Base-by-base conservation (phyloP, 2,113 vertebrate species). In the Hassar affinis region DNA sequence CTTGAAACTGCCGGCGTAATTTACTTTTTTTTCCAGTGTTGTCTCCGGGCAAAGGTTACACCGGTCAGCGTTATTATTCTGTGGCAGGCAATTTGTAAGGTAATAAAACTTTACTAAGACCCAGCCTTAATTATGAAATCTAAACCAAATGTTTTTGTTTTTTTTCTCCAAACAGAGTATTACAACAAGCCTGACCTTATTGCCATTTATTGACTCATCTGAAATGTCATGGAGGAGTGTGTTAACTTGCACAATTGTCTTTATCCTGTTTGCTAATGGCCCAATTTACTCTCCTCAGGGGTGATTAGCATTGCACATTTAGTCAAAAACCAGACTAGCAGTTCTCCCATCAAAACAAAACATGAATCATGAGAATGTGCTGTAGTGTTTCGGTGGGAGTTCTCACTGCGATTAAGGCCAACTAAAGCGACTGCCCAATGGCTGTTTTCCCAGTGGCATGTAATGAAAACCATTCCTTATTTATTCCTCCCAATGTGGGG, bases 401-500 rank as follows among this genome's bases (percentile, higher is more conserved):
- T 90, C 91, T 89, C 89, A 85, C 88, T 87, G 86, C 88, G 91
- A 93, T 93, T 91, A 91, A 88, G 90, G 89, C 78, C 86, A 88
- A 89, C 59, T 90, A 84, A 87, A 93, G 90, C 88, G 56, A 83
- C 88, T 83, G 20, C 89, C 92, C 91, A 42, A 81, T 82, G 90
- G 91, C 87, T 88, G 89, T 89, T 85, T 91, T 90, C 87, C 87
- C 87, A 27, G 81, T 18, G 80, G 88, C 54, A 47, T 85, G 88
- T 93, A 92, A 93, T 93, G 89, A 92, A 94, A 94, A 91, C 86
- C 89, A 85, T 89, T 91, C 88, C 90, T 91, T 93, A 93, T 94
- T 94, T 92, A 92, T 93, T 92, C 90, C 89, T 91, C 80, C 87
- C 59, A 80, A 88, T 35, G 75, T 74, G 61, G 52, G 57, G 84